Evolutionary conservation across 1,140 invertebrate species (phyloP).

Genomic region (Halictus rubicundus): DNA sequence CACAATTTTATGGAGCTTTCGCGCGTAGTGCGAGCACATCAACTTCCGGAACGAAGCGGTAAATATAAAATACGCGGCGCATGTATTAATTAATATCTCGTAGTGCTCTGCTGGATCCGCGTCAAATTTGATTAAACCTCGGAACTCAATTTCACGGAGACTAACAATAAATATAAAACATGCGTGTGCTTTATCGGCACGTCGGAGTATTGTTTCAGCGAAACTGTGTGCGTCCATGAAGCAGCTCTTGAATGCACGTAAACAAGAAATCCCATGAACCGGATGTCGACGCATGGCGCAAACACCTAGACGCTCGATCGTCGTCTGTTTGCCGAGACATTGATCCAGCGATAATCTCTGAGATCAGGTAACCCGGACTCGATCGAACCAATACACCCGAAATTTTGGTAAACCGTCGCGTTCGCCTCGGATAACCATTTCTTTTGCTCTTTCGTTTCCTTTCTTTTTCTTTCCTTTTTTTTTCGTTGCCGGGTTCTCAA

Average conservation of each 20-base stretch:
- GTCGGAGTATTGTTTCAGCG: too few relatives aligned
- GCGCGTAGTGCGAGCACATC: too few relatives aligned
- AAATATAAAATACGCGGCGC: too few relatives aligned
- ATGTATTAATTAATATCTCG: too few relatives aligned
- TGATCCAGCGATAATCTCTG: conserved; percentile 16
- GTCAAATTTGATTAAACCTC: too few relatives aligned
- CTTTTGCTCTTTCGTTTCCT: conserved; percentile 17
- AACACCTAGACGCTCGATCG: neutral
- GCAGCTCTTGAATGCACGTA: neutral
- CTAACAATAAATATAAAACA: too few relatives aligned
- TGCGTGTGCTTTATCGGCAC: too few relatives aligned
- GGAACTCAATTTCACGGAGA: too few relatives aligned
- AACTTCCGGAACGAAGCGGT: too few relatives aligned
- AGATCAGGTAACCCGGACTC: conserved; percentile 2
- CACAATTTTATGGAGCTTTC: too few relatives aligned
- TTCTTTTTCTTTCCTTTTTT: neutral
- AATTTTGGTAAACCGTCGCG: conserved; percentile 41
- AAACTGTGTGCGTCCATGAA: neutral
- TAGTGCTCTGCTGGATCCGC: too few relatives aligned
- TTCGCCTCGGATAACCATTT: conserved; percentile 15
- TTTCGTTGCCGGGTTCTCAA: neutral
- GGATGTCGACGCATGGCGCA: too few relatives aligned
- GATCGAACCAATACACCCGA: conserved; percentile 14
- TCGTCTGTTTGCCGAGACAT: neutral
- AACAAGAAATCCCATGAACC: neutral